These are phyloP conservation scores for Taphrorychus bicolor DNA, from an alignment of 2,888 invertebrate genomes.

Conservation along the genomic window DNA sequence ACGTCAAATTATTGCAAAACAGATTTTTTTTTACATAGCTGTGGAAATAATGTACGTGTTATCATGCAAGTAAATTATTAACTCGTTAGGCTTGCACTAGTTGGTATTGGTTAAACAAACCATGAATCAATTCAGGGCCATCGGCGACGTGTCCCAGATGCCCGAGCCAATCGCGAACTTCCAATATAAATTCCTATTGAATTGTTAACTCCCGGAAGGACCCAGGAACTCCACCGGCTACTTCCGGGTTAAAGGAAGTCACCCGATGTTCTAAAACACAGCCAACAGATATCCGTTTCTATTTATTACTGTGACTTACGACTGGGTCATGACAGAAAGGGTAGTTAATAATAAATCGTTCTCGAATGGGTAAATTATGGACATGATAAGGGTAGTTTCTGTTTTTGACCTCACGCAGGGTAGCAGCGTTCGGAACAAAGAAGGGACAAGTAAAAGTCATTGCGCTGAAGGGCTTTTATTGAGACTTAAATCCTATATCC, in stretches of 20 bases:
- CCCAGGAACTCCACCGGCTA: constrained; percentile 31
- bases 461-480: no score
- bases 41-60: no score
- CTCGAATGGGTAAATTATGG: neutral
- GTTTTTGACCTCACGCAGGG: no score
- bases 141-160: constrained; percentile 28
- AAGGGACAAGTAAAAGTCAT: no score
- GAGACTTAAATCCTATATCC: no score
- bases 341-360: neutral
- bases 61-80: no score
- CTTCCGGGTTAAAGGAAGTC: constrained; percentile 29
- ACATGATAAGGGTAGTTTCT: neutral
- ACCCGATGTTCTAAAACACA: constrained; percentile 13
- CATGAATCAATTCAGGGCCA: constrained; percentile 25
- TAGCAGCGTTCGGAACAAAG: no score
- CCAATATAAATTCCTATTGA: constrained; percentile 41
- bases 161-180: constrained; percentile 33
- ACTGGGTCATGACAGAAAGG: neutral
- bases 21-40: no score
- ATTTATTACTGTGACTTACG: constrained; percentile 18
- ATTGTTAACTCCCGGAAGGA: constrained; percentile 40
- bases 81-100: no score
- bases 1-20: no score
- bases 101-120: constrained; percentile 14
- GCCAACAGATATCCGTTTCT: constrained; percentile 24